These are phyloP conservation scores for Theonella swinhoei DNA, from an alignment of 37 sponge, comb jelly and placozoan genomes.

Conservation along the genomic window DNA sequence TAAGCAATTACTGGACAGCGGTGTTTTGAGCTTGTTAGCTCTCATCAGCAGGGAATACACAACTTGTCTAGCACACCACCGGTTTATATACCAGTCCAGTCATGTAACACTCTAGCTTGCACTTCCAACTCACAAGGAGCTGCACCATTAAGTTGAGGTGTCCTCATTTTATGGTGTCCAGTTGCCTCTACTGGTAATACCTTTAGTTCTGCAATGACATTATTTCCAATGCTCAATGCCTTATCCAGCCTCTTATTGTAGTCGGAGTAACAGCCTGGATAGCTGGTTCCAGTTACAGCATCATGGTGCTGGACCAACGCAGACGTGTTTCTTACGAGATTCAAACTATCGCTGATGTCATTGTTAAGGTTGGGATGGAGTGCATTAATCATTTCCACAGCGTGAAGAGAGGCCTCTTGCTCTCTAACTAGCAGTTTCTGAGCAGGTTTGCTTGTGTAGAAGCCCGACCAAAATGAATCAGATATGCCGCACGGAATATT, in stretches of 20 bases:
- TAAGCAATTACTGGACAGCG: no score
- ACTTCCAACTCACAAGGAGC: neutral
- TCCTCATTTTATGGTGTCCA: no score
- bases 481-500: slow-evolving; percentile 31
- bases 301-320: slow-evolving; percentile 64
- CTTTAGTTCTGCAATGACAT: neutral
- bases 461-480: slow-evolving; percentile 63
- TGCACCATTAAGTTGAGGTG: neutral
- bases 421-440: slow-evolving; percentile 44
- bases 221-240: slow-evolving; percentile 1
- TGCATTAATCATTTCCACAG: slow-evolving; percentile 1
- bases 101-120: neutral
- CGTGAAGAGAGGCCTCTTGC: slow-evolving; percentile 24
- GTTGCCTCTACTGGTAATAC: no score
- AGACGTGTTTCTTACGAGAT: slow-evolving; percentile 27
- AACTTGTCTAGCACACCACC: no score
- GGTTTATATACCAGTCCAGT: no score
- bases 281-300: slow-evolving; percentile 65
- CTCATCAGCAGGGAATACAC: no score
- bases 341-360: neutral
- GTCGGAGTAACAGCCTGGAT: slow-evolving; percentile 49
- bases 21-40: no score
- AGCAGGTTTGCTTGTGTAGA: slow-evolving; percentile 61
- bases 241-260: slow-evolving; percentile 35
- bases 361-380: neutral